Evolutionary conservation across 2,113 vertebrate species (phyloP).

Genomic region (Pteropus alecto): DNA sequence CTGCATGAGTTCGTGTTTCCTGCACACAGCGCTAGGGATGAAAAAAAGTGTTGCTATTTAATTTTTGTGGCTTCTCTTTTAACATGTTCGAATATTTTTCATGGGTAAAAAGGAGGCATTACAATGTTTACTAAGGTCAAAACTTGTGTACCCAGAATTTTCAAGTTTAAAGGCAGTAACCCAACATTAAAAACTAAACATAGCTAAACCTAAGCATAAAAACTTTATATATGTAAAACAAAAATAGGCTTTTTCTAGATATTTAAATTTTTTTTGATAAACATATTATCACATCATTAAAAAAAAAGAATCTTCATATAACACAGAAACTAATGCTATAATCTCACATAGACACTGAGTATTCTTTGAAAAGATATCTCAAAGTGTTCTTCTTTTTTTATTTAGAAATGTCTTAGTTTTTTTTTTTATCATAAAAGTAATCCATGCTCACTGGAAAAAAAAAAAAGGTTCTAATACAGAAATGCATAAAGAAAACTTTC

Average conservation of each 20-base stretch:
- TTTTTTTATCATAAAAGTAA: conserved; percentile 14
- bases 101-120: neutral
- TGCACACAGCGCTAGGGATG: conserved; percentile 91
- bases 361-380: neutral
- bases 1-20: conserved; percentile 95
- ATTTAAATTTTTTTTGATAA: neutral
- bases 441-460: neutral
- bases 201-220: neutral
- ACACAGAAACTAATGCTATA: neutral
- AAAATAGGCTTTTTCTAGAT: neutral
- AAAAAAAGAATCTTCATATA: neutral
- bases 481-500: neutral
- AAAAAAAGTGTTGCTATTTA: conserved; percentile 25
- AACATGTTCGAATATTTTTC: neutral
- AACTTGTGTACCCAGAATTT: neutral
- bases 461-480: neutral
- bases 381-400: neutral
- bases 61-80: neutral
- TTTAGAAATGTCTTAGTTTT: neutral
- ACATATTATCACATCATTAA: neutral
- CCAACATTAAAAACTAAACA: conserved; percentile 37
- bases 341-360: neutral
- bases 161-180: neutral
- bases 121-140: neutral
- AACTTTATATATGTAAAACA: neutral